phyloP scores from a whole-genome alignment of 2,113 vertebrate species.

The Sardina pilchardus region DNA sequence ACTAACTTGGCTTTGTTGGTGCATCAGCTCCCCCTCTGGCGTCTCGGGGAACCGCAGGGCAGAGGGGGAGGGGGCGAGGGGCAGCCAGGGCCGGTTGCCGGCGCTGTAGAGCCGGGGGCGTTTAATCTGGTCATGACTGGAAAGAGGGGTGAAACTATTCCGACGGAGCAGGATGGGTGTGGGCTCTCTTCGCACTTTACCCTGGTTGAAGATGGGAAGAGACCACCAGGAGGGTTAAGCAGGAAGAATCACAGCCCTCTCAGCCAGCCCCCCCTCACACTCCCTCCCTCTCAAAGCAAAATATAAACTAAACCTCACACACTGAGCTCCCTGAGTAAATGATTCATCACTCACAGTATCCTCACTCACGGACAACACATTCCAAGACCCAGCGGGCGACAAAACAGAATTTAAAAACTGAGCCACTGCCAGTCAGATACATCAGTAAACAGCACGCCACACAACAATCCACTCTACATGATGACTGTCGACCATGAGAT shows the following conservation, averaged over 20 bases:
- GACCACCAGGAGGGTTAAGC: constrained; percentile 59
- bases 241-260: background rate
- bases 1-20: constrained; percentile 82
- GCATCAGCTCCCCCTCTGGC: constrained; percentile 76
- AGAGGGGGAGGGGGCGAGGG: constrained; percentile 72
- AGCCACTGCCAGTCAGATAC: background rate
- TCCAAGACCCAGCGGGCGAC: background rate
- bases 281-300: background rate
- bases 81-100: constrained; percentile 85
- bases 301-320: background rate
- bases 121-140: constrained; percentile 86
- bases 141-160: constrained; percentile 94
- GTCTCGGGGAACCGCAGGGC: constrained; percentile 72
- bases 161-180: constrained; percentile 83
- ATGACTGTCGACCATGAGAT: background rate
- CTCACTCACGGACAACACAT: background rate
- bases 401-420: background rate
- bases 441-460: background rate
- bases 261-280: background rate
- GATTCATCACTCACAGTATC: background rate
- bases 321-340: background rate
- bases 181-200: constrained; percentile 70
- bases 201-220: constrained; percentile 80
- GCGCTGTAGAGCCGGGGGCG: constrained; percentile 91
- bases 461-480: background rate